A percentile compares a stretch with the other conserved stretches of the same genome.
These are phyloP conservation scores for Aphyosemion australe DNA, from an alignment of 2,113 vertebrate genomes.

Conservation along the genomic window DNA sequence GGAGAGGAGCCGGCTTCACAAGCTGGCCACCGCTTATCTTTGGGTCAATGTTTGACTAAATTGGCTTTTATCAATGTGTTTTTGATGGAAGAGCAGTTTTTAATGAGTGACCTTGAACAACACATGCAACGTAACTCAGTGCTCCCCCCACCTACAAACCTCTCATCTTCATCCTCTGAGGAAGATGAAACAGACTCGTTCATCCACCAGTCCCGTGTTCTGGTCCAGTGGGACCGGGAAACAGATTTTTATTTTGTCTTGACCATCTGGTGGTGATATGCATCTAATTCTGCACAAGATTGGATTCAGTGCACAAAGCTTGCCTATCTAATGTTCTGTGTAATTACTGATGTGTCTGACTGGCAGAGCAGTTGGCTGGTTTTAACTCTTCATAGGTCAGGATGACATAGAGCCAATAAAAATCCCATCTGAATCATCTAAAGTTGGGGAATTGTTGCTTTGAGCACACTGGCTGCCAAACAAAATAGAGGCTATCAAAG, in stretches of 20 bases:
- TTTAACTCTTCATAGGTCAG: constrained; percentile 25
- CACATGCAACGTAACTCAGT: constrained; percentile 68
- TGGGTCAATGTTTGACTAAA: no score
- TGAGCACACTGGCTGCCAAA: constrained; percentile 3
- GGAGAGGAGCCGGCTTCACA: no score
- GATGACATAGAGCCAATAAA: constrained; percentile 16
- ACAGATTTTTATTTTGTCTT: constrained; percentile 11
- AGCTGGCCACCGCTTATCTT: no score
- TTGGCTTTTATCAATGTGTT: no score
- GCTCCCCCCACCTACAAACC: constrained; percentile 71
- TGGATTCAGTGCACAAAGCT: constrained; percentile 39
- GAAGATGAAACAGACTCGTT: constrained; percentile 42
- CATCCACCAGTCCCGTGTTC: not conserved
- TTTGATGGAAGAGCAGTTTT: no score
- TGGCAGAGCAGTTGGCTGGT: constrained; percentile 50
- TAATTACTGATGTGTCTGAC: constrained; percentile 55
- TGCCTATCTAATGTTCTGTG: constrained; percentile 50
- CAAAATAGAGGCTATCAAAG: constrained; percentile 1
- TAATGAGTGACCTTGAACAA: constrained; percentile 13
- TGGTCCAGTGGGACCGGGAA: constrained; percentile 15
- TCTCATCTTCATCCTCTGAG: constrained; percentile 62
- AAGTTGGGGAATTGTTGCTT: constrained; percentile 12
- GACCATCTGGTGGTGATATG: constrained; percentile 42
- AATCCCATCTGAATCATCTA: constrained; percentile 3
- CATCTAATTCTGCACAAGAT: constrained; percentile 38